Percentiles rank a stretch among this genome's conserved stretches.
phyloP scores from a whole-genome alignment of 2,888 invertebrate species.

The Horisme vitalbata region DNA sequence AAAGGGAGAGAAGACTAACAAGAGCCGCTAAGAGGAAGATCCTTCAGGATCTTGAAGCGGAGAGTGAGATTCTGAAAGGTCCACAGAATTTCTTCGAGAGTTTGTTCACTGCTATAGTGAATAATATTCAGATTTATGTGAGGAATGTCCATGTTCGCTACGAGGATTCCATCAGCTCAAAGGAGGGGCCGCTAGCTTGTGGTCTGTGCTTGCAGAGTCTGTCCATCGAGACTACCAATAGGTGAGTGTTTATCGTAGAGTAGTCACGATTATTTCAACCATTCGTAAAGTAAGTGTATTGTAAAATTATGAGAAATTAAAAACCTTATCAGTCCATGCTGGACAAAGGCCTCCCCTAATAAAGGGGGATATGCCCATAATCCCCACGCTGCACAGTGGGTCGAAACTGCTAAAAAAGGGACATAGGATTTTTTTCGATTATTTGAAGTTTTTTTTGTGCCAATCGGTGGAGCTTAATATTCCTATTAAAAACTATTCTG shows the following conservation, averaged over 20 bases:
- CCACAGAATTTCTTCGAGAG: conserved; percentile 88
- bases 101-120: conserved; percentile 88
- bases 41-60: conserved; percentile 85
- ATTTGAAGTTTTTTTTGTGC: no score
- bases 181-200: conserved; percentile 86
- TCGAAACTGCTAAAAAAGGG: no score
- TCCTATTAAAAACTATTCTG: no score
- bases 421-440: no score
- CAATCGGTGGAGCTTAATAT: no score
- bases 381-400: no score
- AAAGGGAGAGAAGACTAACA: conserved; percentile 87
- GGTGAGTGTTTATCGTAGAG: conserved; percentile 64
- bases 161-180: conserved; percentile 88
- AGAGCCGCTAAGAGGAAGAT: conserved; percentile 89
- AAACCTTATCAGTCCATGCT: no score
- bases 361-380: no score
- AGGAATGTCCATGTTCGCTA: conserved; percentile 91
- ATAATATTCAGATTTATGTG: conserved; percentile 90
- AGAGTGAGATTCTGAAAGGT: conserved; percentile 83
- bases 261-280: no score
- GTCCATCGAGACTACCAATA: conserved; percentile 91
- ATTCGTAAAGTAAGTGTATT: no score
- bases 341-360: no score
- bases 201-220: conserved; percentile 90
- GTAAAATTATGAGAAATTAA: no score